Evolutionary conservation across 2,113 vertebrate species (phyloP), one percentile per base, ranked within the genome.

Genomic region (Oriolus oriolus): DNA sequence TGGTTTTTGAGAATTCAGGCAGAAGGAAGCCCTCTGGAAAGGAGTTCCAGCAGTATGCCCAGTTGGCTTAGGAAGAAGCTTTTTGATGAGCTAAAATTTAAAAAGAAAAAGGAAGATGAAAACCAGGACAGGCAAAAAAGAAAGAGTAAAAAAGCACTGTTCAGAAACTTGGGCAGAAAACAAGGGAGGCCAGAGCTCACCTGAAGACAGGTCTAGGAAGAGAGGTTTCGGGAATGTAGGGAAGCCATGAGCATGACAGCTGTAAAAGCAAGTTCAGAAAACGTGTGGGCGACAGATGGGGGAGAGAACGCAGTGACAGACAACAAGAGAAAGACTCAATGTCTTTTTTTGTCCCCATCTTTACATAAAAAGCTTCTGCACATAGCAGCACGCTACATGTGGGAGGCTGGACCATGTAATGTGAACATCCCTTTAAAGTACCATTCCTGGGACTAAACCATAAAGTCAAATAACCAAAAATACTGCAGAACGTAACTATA

Each of bases 201-300:
- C 52, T 78, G 35, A 66, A 89, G n/a, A 74, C 49, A 65, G 28
- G 39, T 8, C 16, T 22, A 70, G 30, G 12, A 52, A 71, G 9
- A 57, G 27, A 68, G 1, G 1, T n/a, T 81, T 59, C 0, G 0
- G 54, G 21, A 78, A 45, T 37, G 24, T 2, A 50, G 41, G 33
- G 30, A 92, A 89, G 42, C 47, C 66, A 63, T 6, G 22, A 70
- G 39, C 1, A 1, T 15, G 21, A 90, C n/a, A 80, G 39, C 50
- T 80, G 33, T 59, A 65, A 89, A 87, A 56, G 21, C 37, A 84
- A 78, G 28, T 53, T 84, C 44, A 76, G 66, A 92, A 71, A 90
- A 83, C 0, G 5, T 21, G 24, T 53, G 54, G 45, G 57, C 73
- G 63, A 76, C 13, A 59, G 54, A 74, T 0, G 0, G 17, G 31